Percentiles rank a stretch among this genome's conserved stretches.
Evolutionary conservation across 2,113 vertebrate species (phyloP).

Genomic region (Coregonus clupeaformis): DNA sequence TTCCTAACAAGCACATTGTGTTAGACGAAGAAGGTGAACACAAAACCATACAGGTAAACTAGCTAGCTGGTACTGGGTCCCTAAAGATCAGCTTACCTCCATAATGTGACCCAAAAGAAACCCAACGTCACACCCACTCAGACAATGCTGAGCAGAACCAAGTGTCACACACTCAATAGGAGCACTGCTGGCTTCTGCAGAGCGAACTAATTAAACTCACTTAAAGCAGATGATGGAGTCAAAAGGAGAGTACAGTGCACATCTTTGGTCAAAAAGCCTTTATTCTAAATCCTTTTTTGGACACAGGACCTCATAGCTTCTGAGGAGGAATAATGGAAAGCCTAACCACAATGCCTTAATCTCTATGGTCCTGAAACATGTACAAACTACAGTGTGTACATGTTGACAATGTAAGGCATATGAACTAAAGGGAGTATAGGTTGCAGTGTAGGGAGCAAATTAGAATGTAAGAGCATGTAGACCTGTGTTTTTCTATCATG

Average conservation of each 20-base stretch:
- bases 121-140: not conserved
- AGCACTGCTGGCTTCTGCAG: constrained; percentile 32
- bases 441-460: not conserved
- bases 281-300: not conserved
- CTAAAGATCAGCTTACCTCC: not conserved
- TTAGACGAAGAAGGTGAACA: not conserved
- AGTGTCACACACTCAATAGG: not conserved
- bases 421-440: not conserved
- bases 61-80: not conserved
- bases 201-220: constrained; percentile 56
- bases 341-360: not conserved
- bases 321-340: constrained; percentile 11
- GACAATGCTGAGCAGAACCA: not conserved
- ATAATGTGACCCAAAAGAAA: not conserved
- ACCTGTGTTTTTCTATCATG: constrained; percentile 56
- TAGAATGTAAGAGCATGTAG: constrained; percentile 23
- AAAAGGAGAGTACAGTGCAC: constrained; percentile 14
- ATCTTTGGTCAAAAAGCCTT: constrained; percentile 16
- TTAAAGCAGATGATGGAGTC: constrained; percentile 24
- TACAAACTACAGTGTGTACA: not conserved
- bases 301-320: not conserved
- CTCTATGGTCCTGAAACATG: not conserved
- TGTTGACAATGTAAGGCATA: not conserved
- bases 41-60: not conserved
- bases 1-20: not conserved